These are phyloP conservation scores for Lacerta bilineata DNA, from an alignment of 2,797 vertebrate species.

Conservation along the genomic window DNA sequence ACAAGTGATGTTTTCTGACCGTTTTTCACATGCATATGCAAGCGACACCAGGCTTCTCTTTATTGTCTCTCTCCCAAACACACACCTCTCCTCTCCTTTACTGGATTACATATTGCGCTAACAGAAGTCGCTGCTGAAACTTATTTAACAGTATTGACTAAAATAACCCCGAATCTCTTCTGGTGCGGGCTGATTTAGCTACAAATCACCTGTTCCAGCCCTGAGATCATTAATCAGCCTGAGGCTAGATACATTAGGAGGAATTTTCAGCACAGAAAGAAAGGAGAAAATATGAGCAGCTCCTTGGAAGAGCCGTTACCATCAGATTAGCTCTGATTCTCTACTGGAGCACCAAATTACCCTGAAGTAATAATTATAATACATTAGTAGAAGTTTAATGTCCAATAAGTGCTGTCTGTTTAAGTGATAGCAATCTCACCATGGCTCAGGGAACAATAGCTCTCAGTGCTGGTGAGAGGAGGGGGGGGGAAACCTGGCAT, in stretches of 20 bases:
- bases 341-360: conserved; percentile 80
- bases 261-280: conserved; percentile 74
- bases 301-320: conserved; percentile 74
- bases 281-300: conserved; percentile 71
- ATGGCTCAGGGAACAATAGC: conserved; percentile 75
- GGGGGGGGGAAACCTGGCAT: conserved; percentile 57
- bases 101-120: conserved; percentile 63
- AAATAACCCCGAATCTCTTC: conserved; percentile 74
- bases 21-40: conserved; percentile 64
- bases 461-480: conserved; percentile 75
- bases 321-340: conserved; percentile 77
- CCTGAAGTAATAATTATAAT: conserved; percentile 83
- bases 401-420: conserved; percentile 79
- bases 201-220: conserved; percentile 78
- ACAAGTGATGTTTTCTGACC: conserved; percentile 26
- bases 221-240: conserved; percentile 81
- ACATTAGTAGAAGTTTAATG: conserved; percentile 83
- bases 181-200: conserved; percentile 75
- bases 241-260: conserved; percentile 78
- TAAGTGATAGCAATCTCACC: conserved; percentile 77
- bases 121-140: conserved; percentile 70
- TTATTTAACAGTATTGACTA: conserved; percentile 80
- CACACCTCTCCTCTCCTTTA: conserved; percentile 45
- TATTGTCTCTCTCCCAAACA: conserved; percentile 41
- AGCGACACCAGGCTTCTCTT: conserved; percentile 61